Conservation (phyloP, 2,888 invertebrate species). For the Cordilura impudica region DNA sequence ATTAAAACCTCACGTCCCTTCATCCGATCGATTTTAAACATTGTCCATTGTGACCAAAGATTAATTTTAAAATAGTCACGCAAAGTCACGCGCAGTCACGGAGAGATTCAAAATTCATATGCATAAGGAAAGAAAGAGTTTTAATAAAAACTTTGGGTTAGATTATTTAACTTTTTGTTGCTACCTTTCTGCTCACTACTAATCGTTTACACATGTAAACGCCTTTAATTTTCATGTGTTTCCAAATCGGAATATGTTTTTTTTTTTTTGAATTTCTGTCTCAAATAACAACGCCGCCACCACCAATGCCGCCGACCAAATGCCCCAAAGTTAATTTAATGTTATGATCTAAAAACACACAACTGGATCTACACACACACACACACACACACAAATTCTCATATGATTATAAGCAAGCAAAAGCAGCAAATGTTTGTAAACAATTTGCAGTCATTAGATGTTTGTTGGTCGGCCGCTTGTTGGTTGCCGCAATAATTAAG, state of each 20-base stretch:
- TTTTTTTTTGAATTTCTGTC: slow-evolving; percentile 3
- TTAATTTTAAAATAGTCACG: too few relatives aligned
- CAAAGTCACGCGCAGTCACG: too few relatives aligned
- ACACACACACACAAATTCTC: neutral
- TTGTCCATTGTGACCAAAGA: too few relatives aligned
- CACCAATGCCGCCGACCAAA: slow-evolving; percentile 47
- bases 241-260: neutral
- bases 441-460: slow-evolving; percentile 55
- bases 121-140: too few relatives aligned
- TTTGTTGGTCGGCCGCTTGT: slow-evolving; percentile 5
- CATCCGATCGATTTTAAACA: too few relatives aligned
- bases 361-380: slow-evolving; percentile 23
- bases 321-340: slow-evolving; percentile 47
- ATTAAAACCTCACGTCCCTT: too few relatives aligned
- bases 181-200: neutral
- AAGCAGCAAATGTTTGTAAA: slow-evolving; percentile 40
- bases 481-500: slow-evolving; percentile 47
- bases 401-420: neutral
- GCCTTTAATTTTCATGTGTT: neutral
- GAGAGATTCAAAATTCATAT: too few relatives aligned
- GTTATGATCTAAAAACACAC: slow-evolving; percentile 27
- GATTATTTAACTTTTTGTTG: too few relatives aligned
- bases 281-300: slow-evolving; percentile 37
- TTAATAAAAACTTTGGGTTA: too few relatives aligned
- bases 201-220: neutral